These are phyloP conservation scores for Montipora efflorescens DNA, from an alignment of 64 coral and sea anemone species.

Conservation along the genomic window DNA sequence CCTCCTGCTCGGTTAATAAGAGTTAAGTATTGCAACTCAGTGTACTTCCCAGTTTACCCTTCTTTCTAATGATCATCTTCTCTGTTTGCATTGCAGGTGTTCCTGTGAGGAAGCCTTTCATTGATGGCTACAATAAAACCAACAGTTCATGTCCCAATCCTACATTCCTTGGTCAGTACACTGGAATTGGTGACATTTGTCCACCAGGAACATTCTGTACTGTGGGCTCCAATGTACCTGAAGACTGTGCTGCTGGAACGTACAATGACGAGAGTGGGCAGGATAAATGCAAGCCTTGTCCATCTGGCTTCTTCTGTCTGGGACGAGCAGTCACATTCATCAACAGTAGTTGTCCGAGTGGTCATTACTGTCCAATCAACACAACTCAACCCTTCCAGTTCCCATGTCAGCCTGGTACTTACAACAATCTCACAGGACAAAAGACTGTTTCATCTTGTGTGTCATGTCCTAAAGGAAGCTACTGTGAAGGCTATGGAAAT, in stretches of 20 bases:
- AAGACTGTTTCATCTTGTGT: slow-evolving; percentile 73
- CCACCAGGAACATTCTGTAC: slow-evolving; percentile 88
- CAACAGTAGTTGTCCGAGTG: slow-evolving; percentile 80
- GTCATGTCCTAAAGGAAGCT: slow-evolving; percentile 81
- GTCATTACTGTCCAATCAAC: slow-evolving; percentile 88
- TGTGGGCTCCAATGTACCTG: slow-evolving; percentile 57
- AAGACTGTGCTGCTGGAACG: slow-evolving; percentile 80
- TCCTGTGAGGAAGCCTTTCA: slow-evolving; percentile 81
- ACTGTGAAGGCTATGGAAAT: slow-evolving; percentile 87
- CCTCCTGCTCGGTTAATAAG: too few relatives aligned
- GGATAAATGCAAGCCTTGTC: slow-evolving; percentile 85
- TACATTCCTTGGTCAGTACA: slow-evolving; percentile 93
- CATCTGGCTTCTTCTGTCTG: slow-evolving; percentile 85
- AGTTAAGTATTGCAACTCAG: too few relatives aligned
- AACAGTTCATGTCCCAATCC: slow-evolving; percentile 86
- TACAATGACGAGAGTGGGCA: slow-evolving; percentile 89
- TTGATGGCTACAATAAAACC: slow-evolving; percentile 86
- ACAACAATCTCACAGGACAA: slow-evolving; percentile 83
- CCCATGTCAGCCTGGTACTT: slow-evolving; percentile 84
- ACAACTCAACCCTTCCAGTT: slow-evolving; percentile 71
- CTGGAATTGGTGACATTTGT: slow-evolving; percentile 97
- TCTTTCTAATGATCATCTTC: neutral
- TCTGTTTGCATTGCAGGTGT: slow-evolving; percentile 59
- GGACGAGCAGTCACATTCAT: slow-evolving; percentile 64
- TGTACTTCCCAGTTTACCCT: too few relatives aligned